phyloP scores from a whole-genome alignment of 2,113 vertebrate species.

The Aegithalos caudatus region DNA sequence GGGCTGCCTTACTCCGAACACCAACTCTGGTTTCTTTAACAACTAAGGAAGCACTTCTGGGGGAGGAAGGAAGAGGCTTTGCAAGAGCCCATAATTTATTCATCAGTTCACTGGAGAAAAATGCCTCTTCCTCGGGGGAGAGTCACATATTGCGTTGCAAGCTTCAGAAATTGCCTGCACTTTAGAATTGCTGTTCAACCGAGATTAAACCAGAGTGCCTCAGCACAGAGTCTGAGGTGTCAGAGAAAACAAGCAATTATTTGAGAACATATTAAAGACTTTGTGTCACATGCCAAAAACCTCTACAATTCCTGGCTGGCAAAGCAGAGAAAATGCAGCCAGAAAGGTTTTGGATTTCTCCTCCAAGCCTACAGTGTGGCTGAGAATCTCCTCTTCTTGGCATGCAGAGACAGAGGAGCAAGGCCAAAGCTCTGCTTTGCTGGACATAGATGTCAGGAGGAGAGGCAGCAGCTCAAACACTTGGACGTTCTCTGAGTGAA shows the following conservation, averaged over 20 bases:
- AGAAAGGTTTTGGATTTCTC: background rate
- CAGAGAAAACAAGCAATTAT: conserved; percentile 19
- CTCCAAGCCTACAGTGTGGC: background rate
- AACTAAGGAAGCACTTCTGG: conserved; percentile 46
- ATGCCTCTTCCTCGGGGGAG: conserved; percentile 28
- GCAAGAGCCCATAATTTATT: conserved; percentile 56
- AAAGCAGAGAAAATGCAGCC: background rate
- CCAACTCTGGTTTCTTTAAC: conserved; percentile 47
- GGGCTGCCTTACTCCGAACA: background rate
- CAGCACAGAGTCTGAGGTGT: background rate
- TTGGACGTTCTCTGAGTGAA: background rate
- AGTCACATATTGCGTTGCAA: conserved; percentile 15
- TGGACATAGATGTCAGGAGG: background rate
- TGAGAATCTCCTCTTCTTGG: background rate
- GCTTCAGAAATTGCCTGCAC: conserved; percentile 37
- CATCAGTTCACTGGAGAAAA: conserved; percentile 31
- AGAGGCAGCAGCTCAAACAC: background rate
- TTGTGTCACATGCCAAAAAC: background rate
- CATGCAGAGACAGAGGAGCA: background rate
- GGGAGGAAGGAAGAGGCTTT: conserved; percentile 53
- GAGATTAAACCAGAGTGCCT: background rate
- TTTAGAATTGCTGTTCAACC: background rate
- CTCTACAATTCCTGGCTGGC: background rate
- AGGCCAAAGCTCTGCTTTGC: background rate
- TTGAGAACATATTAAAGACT: background rate